phyloP scores from a whole-genome alignment of 2,113 vertebrate genomes.

The Boulengerochromis microlepis region DNA sequence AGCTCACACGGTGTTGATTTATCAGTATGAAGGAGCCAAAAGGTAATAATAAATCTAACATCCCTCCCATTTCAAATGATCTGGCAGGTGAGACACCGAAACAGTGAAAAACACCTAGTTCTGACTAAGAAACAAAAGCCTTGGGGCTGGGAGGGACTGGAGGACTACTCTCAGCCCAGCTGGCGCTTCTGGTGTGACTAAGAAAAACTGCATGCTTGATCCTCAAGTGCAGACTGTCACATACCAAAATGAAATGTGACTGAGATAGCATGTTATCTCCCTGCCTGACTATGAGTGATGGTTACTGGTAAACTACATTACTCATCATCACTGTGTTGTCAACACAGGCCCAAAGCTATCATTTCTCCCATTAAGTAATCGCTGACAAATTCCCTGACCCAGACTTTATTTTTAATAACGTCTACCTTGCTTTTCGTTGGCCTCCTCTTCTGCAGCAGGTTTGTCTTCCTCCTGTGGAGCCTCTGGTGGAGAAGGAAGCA shows the following conservation, averaged over 20 bases:
- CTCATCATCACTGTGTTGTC: not conserved
- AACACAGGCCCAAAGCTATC: not conserved
- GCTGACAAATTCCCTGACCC: not conserved
- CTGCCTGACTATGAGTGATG: not conserved
- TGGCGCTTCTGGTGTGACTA: not conserved
- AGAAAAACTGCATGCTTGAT: not conserved
- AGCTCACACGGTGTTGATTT: not conserved
- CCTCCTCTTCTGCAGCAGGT: slow-evolving; percentile 17
- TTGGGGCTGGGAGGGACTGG: not conserved
- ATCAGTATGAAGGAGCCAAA: not conserved
- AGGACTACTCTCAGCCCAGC: not conserved
- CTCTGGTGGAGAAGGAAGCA: not conserved
- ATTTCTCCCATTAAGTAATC: not conserved
- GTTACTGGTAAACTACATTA: not conserved
- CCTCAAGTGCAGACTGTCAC: not conserved
- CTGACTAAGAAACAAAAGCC: not conserved
- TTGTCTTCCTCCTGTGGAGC: slow-evolving; percentile 3
- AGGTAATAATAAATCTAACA: not conserved
- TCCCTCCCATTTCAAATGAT: not conserved
- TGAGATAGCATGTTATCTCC: not conserved
- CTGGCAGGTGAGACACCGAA: not conserved
- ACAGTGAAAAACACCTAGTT: not conserved
- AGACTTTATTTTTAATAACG: not conserved
- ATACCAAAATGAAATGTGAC: slow-evolving; percentile 8
- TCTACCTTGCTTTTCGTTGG: slow-evolving; percentile 17